Conservation (phyloP, 2,113 vertebrate genomes). For the Pomatorhinus ruficollis region DNA sequence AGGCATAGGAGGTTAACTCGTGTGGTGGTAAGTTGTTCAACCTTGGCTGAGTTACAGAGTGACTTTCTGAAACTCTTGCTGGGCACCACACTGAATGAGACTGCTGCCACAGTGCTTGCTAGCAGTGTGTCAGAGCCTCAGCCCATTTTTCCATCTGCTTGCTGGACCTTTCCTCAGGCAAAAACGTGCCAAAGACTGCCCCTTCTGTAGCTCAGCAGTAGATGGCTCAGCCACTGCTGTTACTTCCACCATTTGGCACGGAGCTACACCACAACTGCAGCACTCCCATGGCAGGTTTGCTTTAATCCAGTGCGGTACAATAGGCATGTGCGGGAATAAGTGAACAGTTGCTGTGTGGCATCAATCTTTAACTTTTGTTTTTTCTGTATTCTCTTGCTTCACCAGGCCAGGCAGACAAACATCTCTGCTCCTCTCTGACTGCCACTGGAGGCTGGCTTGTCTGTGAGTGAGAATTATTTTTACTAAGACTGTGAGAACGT, state of each 20-base stretch:
- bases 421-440: not conserved
- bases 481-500: not conserved
- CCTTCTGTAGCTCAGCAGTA: conserved; percentile 42
- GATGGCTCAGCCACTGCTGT: not conserved
- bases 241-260: not conserved
- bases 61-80: not conserved
- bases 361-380: not conserved
- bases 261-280: not conserved
- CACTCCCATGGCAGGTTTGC: conserved; percentile 1
- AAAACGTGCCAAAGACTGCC: not conserved
- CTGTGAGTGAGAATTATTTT: not conserved
- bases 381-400: not conserved
- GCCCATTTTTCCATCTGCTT: conserved; percentile 2
- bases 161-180: not conserved
- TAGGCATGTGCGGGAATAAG: not conserved
- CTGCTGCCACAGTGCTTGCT: not conserved
- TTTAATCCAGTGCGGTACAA: not conserved
- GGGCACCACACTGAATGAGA: not conserved
- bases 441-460: not conserved
- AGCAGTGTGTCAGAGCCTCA: fast-evolving
- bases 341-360: not conserved
- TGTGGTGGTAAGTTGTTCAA: not conserved
- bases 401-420: not conserved
- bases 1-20: not conserved
- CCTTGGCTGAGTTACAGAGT: not conserved